Evolutionary conservation across 2,888 invertebrate genomes (phyloP), one percentile per base, ranked within the genome.

Genomic region (Cylloceria caligata): DNA sequence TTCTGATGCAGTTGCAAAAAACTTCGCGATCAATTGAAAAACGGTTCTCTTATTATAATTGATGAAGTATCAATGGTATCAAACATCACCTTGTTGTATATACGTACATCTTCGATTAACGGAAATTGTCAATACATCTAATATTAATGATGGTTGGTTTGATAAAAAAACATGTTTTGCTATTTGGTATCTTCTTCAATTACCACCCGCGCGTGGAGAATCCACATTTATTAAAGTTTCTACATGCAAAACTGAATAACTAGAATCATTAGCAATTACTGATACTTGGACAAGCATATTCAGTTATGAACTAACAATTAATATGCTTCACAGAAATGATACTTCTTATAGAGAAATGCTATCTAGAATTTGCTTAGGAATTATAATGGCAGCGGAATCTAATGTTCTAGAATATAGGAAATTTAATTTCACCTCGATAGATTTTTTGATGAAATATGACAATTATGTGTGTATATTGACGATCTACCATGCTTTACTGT

Each of bases 401-500:
- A 42, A 52, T 21, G 30, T 73, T 45, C 57, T 85, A 1, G 36
- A 81, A 39, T 65, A 62, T 0, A 69, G 78, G 67, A 73, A 80
- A 78, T 65, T 84, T 0, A 19, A 68, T 27, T 76, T 85, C 13
- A 19, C 5, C 0, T 19, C 30, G 9, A 21, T 52, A 2, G 21
- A 57, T n/a, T 64, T 62, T 52, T 64, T 45, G 73, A 73, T 21
- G 83, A 84, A 74, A 78, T 86, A 36, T 9, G 52, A 34, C 82
- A 87, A 72, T 84, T 88, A 57, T 86, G 84, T 47, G 47, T 85
- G 69, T 83, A 83, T 45, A 85, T 88, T 3, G 73, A 74, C 27
- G 65, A 76, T 16, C 83, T 89, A 69, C 86, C 88, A 19, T 30
- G 71, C 24, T 85, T 87, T 83, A 83, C 88, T 16, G 85, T 90